A percentile compares a stretch with the other conserved stretches of the same genome.
phyloP scores from a whole-genome alignment of 1,140 invertebrate genomes.

The Scaptodrosophila lebanonensis region DNA sequence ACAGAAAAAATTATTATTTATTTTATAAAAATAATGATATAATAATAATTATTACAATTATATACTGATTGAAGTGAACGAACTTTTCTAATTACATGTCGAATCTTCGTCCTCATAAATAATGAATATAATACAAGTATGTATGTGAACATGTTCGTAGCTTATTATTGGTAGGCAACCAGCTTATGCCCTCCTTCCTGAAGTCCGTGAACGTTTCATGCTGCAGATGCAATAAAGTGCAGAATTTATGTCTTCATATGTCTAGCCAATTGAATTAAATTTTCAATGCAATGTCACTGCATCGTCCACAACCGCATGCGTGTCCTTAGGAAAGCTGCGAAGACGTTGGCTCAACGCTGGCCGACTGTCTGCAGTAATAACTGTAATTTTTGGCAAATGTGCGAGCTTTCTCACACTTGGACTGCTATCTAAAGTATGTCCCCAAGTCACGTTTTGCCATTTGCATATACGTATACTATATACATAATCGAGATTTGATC shows the following conservation, averaged over 20 bases:
- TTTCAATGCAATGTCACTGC: constrained; percentile 54
- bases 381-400: constrained; percentile 73
- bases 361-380: constrained; percentile 70
- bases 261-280: constrained; percentile 71
- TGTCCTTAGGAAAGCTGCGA: background rate
- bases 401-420: constrained; percentile 14
- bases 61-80: no score
- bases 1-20: background rate
- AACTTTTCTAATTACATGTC: no score
- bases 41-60: no score
- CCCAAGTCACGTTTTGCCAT: no score
- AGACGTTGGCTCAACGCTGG: constrained; percentile 18
- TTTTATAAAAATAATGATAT: no score
- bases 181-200: no score
- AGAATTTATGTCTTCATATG: constrained; percentile 63
- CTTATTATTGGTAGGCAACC: no score
- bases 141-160: no score
- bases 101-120: no score
- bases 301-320: constrained; percentile 23
- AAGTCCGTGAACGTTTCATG: constrained; percentile 56
- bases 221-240: constrained; percentile 71
- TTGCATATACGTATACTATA: no score
- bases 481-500: no score
- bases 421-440: background rate
- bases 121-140: no score